phyloP scores from a whole-genome alignment of 2,888 invertebrate genomes.

The Lasioglossum calceatum region DNA sequence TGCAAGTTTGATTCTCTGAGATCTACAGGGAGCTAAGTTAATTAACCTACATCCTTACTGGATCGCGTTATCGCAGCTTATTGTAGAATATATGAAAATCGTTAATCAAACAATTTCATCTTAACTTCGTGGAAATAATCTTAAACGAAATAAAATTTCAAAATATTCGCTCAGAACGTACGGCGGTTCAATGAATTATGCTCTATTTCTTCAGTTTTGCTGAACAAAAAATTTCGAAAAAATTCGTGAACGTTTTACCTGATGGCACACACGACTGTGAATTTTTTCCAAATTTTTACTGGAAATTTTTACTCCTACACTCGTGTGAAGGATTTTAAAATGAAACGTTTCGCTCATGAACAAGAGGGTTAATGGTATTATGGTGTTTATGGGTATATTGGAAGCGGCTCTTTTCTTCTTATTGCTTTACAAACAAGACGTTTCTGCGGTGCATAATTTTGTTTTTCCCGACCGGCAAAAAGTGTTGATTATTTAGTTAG shows the following conservation, averaged over 20 bases:
- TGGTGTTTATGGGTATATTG: neutral
- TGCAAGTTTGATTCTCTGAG: neutral
- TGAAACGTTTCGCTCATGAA: neutral
- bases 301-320: neutral
- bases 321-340: neutral
- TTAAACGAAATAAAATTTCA: neutral
- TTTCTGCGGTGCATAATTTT: constrained; percentile 31
- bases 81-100: neutral
- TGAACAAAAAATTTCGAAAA: neutral
- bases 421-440: neutral
- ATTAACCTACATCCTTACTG: neutral
- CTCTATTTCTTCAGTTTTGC: neutral
- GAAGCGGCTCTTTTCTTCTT: neutral
- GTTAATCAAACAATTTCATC: neutral
- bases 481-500: constrained; percentile 57
- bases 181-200: neutral
- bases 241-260: too few species aligned
- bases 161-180: neutral
- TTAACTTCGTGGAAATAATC: neutral
- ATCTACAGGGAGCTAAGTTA: constrained; percentile 1
- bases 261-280: neutral
- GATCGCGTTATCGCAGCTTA: neutral
- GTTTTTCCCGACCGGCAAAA: constrained; percentile 34
- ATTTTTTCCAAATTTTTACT: neutral
- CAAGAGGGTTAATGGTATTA: neutral